A percentile compares a stretch with the other conserved stretches of the same genome.
These are phyloP conservation scores for Mormoops blainvillei DNA, from an alignment of 2,113 vertebrate species.

Conservation along the genomic window DNA sequence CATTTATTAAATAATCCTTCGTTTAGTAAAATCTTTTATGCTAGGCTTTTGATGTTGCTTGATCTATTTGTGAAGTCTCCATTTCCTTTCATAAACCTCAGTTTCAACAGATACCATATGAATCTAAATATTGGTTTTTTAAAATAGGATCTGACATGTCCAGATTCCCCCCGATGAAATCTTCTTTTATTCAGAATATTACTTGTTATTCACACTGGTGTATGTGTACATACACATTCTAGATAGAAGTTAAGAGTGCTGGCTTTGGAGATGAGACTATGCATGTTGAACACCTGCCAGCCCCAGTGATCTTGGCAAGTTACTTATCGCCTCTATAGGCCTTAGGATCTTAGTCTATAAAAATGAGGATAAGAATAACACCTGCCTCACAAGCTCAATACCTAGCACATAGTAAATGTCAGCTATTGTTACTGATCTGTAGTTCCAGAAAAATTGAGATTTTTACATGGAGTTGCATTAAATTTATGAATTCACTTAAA, in stretches of 20 bases:
- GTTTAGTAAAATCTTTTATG: constrained; percentile 20
- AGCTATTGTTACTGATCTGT: not conserved
- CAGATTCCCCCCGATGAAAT: not conserved
- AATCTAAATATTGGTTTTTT: constrained; percentile 18
- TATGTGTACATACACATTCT: not conserved
- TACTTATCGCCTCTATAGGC: not conserved
- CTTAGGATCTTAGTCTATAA: not conserved
- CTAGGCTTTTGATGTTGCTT: not conserved
- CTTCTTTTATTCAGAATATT: not conserved
- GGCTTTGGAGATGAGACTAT: not conserved
- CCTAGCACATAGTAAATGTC: not conserved
- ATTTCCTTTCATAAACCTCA: constrained; percentile 8
- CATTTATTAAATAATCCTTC: constrained; percentile 15
- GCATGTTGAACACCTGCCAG: not conserved
- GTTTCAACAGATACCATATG: constrained; percentile 26
- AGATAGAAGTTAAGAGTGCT: not conserved
- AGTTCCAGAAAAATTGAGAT: not conserved
- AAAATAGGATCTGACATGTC: constrained; percentile 3
- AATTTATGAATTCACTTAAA: constrained; percentile 10
- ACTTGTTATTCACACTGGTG: not conserved
- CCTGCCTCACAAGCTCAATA: not conserved
- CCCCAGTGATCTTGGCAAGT: not conserved
- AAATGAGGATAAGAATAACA: not conserved
- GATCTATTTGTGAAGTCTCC: constrained; percentile 11
- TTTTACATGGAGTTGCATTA: not conserved